A percentile compares a stretch with the other conserved stretches of the same genome.
These are phyloP conservation scores for Numida meleagris DNA, from an alignment of 2,113 vertebrate species.

Conservation along the genomic window DNA sequence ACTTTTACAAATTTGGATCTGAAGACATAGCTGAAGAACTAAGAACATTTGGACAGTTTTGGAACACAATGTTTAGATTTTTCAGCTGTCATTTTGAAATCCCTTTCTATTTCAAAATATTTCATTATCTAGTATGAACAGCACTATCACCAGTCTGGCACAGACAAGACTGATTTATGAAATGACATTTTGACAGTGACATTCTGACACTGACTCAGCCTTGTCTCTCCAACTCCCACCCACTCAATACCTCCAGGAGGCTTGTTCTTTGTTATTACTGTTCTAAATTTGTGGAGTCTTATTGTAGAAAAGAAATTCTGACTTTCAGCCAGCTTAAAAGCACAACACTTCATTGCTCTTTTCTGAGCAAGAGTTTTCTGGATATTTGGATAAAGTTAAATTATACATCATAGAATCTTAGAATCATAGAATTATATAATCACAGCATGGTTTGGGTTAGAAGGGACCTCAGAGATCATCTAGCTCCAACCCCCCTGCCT, in stretches of 20 bases:
- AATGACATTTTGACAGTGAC: not conserved
- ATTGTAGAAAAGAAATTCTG: not conserved
- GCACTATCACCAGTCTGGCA: not conserved
- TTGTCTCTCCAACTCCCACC: not conserved
- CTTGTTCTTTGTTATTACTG: not conserved
- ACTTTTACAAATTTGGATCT: not conserved
- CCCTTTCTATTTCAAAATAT: not conserved
- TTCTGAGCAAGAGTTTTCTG: not conserved
- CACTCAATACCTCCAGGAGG: not conserved
- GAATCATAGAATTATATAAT: no score
- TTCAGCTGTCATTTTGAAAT: not conserved
- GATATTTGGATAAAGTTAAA: not conserved
- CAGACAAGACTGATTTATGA: not conserved
- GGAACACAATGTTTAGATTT: not conserved
- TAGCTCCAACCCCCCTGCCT: no score
- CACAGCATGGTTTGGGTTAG: no score
- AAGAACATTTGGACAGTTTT: not conserved
- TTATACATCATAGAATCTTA: not conserved
- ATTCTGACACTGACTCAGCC: not conserved
- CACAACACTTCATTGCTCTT: fast-evolving
- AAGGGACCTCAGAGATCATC: no score
- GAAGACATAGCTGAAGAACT: not conserved
- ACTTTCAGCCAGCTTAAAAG: not conserved
- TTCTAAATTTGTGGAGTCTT: not conserved
- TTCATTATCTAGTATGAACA: not conserved